Conservation (phyloP, 1,140 invertebrate genomes). For the Pogonus chalceus region DNA sequence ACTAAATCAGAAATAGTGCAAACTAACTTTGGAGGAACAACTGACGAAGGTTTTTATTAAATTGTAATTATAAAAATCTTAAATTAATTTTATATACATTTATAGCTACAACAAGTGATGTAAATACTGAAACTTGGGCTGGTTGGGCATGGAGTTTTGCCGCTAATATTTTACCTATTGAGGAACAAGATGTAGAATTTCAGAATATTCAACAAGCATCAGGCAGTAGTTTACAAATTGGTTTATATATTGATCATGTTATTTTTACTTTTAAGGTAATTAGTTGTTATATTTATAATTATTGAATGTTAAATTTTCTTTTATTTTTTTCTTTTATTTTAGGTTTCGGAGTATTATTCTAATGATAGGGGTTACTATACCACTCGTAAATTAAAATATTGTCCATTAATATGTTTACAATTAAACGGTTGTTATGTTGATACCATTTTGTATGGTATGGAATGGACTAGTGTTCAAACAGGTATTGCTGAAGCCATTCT, state of each 20-base stretch:
- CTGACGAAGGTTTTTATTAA: slow-evolving; percentile 17
- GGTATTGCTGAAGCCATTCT: slow-evolving; percentile 29
- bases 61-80: slow-evolving; percentile 8
- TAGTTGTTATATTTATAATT: background rate
- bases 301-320: background rate
- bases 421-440: slow-evolving; percentile 31
- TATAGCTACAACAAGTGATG: slow-evolving; percentile 15
- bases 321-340: background rate
- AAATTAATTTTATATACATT: background rate
- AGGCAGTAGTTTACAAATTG: slow-evolving; percentile 29
- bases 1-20: slow-evolving; percentile 17
- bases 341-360: background rate
- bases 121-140: slow-evolving; percentile 24
- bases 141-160: slow-evolving; percentile 35
- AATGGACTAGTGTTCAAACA: slow-evolving; percentile 28
- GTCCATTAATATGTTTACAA: slow-evolving; percentile 26
- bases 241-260: slow-evolving; percentile 31
- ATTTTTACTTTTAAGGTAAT: slow-evolving; percentile 32
- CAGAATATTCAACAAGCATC: slow-evolving; percentile 14
- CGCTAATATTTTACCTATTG: slow-evolving; percentile 27
- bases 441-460: slow-evolving; percentile 24
- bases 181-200: slow-evolving; percentile 23
- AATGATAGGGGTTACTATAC: slow-evolving; percentile 23
- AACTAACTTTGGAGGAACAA: slow-evolving; percentile 16
- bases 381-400: slow-evolving; percentile 30